A percentile compares a stretch with the other conserved stretches of the same genome.
phyloP scores from a whole-genome alignment of 2,888 invertebrate genomes.

The Tachina fera region DNA sequence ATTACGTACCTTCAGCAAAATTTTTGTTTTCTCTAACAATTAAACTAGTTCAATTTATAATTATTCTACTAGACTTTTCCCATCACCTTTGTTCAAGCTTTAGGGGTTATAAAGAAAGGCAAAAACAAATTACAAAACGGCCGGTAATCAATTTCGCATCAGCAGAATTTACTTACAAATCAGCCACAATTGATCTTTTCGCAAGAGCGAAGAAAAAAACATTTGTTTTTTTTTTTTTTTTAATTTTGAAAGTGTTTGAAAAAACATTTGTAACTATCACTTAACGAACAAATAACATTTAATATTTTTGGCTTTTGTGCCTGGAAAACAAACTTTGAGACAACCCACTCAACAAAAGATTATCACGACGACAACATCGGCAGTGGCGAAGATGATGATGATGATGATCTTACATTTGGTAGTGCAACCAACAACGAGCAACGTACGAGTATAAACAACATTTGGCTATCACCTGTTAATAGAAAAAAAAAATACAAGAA shows the following conservation, averaged over 20 bases:
- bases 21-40: neutral
- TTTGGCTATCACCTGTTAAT: constrained; percentile 65
- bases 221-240: neutral
- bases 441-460: neutral
- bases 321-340: constrained; percentile 30
- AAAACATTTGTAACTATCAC: constrained; percentile 69
- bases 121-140: constrained; percentile 3
- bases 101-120: neutral
- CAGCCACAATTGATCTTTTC: constrained; percentile 38
- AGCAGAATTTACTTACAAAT: constrained; percentile 26
- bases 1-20: neutral
- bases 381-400: constrained; percentile 5
- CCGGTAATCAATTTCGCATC: constrained; percentile 20
- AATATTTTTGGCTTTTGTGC: constrained; percentile 58
- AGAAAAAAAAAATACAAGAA: constrained; percentile 20
- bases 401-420: constrained; percentile 27
- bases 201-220: neutral
- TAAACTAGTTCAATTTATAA: neutral
- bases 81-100: neutral
- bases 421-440: constrained; percentile 8
- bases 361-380: constrained; percentile 50
- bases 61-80: neutral
- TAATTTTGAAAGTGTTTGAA: constrained; percentile 60
- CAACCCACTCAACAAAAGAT: constrained; percentile 64
- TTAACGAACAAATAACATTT: constrained; percentile 67